Base-by-base conservation (phyloP, 2,888 invertebrate species). In the Pediacus dermestoides region DNA sequence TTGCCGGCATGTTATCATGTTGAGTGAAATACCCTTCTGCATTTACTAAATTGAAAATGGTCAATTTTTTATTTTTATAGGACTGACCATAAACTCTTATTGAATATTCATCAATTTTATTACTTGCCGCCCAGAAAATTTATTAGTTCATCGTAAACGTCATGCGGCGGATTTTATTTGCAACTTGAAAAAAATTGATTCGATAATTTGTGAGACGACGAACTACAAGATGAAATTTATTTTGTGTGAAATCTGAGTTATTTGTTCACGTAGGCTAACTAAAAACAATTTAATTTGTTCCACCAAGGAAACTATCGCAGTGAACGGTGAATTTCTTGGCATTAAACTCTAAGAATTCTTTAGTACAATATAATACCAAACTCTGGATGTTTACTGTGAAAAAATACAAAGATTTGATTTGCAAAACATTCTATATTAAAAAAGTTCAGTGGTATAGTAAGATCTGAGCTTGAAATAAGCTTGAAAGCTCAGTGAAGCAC, bases 21-120 rank as follows among this genome's bases (percentile, higher is more conserved):
- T 13, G 14, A 28, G 14, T n/a, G 9, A 9, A 26, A 26, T 26
- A 26, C 10, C 26, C 10, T 4, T 26, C 3, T 34, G 44, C 48
- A 49, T 48, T 51, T 49, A 44, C 34, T 39, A 42, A 52, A 52
- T 52, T 52, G 41, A 41, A 46, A 50, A 42, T 34, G 38, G 40
- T 41, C 46, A 44, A 26, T 42, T 45, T 50, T 47, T 48, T 9
- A 7, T 10, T 7, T 28, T 6, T n/a, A 18, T 18, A n/a, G n/a
- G n/a, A 18, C 21, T 6, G 21, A 18, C 21, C n/a, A 28, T 28
- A 28, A 28, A 11, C 28, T 28, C n/a, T 28, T 28, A 28, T 28
- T 28, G 28, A 28, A 28, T 28, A 28, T 28, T 28, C 28, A 28
- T 28, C 28, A 28, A 11, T 28, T 28, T 28, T 28, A 13, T 13